Evolutionary conservation across 2,113 vertebrate species (phyloP).

Genomic region (Grammomys dolichurus): DNA sequence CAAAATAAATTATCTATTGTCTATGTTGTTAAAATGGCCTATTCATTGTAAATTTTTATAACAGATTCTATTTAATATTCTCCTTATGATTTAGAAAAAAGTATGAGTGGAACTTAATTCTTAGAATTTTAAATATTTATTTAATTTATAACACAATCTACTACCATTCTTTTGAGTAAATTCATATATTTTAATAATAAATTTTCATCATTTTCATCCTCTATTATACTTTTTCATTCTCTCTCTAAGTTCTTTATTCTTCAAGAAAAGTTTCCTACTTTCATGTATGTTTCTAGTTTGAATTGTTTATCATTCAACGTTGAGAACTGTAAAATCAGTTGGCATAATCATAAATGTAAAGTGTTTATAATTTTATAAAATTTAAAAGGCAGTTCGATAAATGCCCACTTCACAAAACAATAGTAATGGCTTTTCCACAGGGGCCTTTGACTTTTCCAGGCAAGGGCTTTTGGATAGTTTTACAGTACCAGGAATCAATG

Average conservation of each 20-base stretch:
- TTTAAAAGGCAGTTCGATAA: neutral
- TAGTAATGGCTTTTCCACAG: neutral
- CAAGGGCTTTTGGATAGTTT: neutral
- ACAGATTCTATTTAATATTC: neutral
- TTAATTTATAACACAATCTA: neutral
- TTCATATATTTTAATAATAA: neutral
- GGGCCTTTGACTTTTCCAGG: neutral
- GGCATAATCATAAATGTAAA: neutral
- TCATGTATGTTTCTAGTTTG: neutral
- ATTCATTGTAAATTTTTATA: neutral
- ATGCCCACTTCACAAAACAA: neutral
- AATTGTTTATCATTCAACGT: neutral
- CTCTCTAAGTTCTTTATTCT: neutral
- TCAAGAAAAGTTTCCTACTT: neutral
- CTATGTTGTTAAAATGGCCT: neutral
- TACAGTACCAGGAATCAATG: neutral
- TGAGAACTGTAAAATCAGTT: neutral
- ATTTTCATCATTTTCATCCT: neutral
- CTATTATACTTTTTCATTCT: neutral
- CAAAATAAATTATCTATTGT: neutral
- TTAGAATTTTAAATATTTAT: neutral
- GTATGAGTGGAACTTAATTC: neutral
- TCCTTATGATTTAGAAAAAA: neutral
- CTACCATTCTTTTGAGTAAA: neutral
- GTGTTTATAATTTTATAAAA: neutral